Evolutionary conservation across 2,113 vertebrate species (phyloP).

Genomic region (Dasypus novemcinctus): DNA sequence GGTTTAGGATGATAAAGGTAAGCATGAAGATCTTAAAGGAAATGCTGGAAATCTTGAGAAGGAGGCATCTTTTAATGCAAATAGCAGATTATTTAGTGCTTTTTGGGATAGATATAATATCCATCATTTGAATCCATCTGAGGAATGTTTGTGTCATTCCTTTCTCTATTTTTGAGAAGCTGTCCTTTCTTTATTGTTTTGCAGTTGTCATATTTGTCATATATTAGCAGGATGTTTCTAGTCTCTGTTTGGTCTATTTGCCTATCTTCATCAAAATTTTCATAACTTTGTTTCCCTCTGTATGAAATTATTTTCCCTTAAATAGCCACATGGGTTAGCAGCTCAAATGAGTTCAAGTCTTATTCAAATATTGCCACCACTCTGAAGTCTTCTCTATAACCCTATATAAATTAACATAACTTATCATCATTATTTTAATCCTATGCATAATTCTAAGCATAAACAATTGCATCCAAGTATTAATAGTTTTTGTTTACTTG

Average conservation of each 20-base stretch:
- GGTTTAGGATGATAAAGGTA: no score
- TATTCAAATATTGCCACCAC: background rate
- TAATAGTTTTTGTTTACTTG: background rate
- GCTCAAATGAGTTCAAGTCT: background rate
- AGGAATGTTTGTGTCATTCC: no score
- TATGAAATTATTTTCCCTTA: background rate
- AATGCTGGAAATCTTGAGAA: background rate
- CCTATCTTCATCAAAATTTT: background rate
- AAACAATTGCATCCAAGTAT: background rate
- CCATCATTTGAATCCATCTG: fast-evolving
- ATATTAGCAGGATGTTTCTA: no score
- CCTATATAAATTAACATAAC: background rate
- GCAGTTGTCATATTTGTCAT: no score
- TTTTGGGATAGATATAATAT: fast-evolving
- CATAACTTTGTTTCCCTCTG: background rate
- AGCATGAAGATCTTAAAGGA: no score
- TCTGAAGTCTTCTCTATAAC: background rate
- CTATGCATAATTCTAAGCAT: background rate
- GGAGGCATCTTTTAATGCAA: background rate
- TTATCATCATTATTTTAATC: background rate
- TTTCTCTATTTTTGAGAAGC: no score
- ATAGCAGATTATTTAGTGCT: no score
- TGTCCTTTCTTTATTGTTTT: no score
- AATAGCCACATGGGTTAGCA: background rate
- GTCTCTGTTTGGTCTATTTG: no score